phyloP scores from a whole-genome alignment of 2,797 vertebrate species.

The Loriculus beryllinus region DNA sequence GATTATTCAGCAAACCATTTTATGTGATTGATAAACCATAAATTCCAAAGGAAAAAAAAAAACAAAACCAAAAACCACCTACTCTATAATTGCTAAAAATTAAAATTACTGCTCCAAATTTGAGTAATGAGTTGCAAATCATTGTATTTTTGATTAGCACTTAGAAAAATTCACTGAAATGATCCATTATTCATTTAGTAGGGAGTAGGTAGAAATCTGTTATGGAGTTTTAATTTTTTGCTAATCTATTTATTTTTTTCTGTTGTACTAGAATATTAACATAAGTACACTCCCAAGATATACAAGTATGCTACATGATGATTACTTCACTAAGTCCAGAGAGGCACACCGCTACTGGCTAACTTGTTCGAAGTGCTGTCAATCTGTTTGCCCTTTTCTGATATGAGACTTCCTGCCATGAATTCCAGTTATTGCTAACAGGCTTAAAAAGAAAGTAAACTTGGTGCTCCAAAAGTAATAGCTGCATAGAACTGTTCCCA shows the following conservation, averaged over 20 bases:
- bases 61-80: background rate
- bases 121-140: background rate
- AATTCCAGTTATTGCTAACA: background rate
- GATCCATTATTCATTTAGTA: background rate
- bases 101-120: background rate
- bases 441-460: background rate
- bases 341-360: background rate
- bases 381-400: background rate
- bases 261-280: background rate
- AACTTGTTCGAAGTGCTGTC: background rate
- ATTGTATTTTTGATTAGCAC: background rate
- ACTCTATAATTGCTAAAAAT: background rate
- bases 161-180: background rate
- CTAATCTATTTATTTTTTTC: background rate
- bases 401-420: background rate
- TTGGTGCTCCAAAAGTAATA: background rate
- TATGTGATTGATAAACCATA: background rate
- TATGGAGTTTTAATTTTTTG: conserved; percentile 23
- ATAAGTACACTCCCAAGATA: background rate
- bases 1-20: background rate
- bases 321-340: background rate
- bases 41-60: background rate
- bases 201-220: background rate
- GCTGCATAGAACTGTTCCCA: background rate
- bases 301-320: accelerated